A percentile compares a stretch with the other conserved stretches of the same genome.
These are phyloP conservation scores for Acrocera orbiculus DNA, from an alignment of 2,888 invertebrate genomes.

Conservation along the genomic window DNA sequence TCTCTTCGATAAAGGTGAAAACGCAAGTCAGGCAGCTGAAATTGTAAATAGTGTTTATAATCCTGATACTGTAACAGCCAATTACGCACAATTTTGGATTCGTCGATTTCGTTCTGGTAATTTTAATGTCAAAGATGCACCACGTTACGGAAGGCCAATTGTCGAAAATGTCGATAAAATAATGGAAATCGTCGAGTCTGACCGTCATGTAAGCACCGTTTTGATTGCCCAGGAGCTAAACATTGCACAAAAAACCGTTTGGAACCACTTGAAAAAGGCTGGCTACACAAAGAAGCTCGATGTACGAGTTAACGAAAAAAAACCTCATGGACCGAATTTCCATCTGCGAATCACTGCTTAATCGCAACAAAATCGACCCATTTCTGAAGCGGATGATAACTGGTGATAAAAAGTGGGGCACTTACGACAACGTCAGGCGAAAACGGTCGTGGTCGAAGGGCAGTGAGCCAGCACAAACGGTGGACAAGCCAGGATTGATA, in stretches of 20 bases:
- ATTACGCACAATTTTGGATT: background rate
- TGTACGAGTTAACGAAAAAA: background rate
- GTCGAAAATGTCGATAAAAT: conserved; percentile 1
- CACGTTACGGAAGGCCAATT: conserved; percentile 1
- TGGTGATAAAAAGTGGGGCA: conserved; percentile 14
- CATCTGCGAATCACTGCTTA: conserved; percentile 11
- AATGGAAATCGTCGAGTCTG: background rate
- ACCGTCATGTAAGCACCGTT: background rate
- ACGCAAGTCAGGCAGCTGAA: conserved; percentile 3
- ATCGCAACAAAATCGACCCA: conserved; percentile 13
- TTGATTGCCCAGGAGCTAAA: background rate
- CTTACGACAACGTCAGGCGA: conserved; percentile 6
- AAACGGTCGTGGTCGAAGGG: conserved; percentile 10
- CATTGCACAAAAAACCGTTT: background rate
- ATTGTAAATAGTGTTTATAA: conserved; percentile 3
- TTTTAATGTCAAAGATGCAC: conserved; percentile 1
- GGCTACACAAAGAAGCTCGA: conserved; percentile 1
- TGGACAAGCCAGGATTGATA: conserved; percentile 11
- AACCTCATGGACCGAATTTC: conserved; percentile 4
- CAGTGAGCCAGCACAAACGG: conserved; percentile 10
- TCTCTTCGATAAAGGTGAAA: background rate
- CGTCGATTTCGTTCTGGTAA: conserved; percentile 3
- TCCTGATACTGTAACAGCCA: conserved; percentile 1
- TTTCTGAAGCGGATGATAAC: conserved; percentile 14
- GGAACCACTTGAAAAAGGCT: background rate